phyloP scores from a whole-genome alignment of 1,140 invertebrate species.

The Drepana arcuata region DNA sequence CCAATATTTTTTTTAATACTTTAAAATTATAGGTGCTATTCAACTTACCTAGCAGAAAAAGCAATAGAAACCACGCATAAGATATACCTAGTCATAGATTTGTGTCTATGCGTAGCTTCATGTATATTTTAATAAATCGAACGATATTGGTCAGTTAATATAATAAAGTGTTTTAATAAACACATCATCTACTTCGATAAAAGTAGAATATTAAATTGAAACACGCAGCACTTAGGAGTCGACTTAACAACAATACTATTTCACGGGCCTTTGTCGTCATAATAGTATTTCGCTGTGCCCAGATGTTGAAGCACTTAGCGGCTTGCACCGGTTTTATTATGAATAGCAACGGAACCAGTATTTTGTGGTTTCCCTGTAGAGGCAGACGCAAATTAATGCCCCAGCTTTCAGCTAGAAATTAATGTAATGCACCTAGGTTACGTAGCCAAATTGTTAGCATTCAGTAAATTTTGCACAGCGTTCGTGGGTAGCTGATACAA shows the following conservation, averaged over 20 bases:
- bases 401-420: slow-evolving; percentile 64
- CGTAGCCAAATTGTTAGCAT: slow-evolving; percentile 57
- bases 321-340: slow-evolving; percentile 64
- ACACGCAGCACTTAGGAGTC: too few relatives aligned
- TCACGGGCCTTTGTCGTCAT: slow-evolving; percentile 52
- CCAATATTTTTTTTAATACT: too few relatives aligned
- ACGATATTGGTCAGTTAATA: too few relatives aligned
- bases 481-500: slow-evolving; percentile 15
- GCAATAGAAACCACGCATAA: too few relatives aligned
- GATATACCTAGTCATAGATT: too few relatives aligned
- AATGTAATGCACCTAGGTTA: slow-evolving; percentile 68
- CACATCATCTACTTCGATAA: too few relatives aligned
- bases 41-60: too few relatives aligned
- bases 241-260: slow-evolving; percentile 29
- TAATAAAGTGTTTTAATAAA: too few relatives aligned
- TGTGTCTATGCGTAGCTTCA: too few relatives aligned
- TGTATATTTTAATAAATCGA: too few relatives aligned
- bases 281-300: slow-evolving; percentile 56
- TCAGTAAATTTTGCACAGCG: slow-evolving; percentile 46
- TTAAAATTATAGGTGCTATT: too few relatives aligned
- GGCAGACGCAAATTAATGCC: slow-evolving; percentile 66
- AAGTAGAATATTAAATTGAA: too few relatives aligned
- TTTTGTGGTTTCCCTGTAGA: slow-evolving; percentile 62
- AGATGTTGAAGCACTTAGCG: slow-evolving; percentile 67
- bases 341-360: slow-evolving; percentile 67